Percentiles rank a stretch among this genome's conserved stretches.
These are phyloP conservation scores for Ferrisia virgata DNA, from an alignment of 2,888 invertebrate species.

Conservation along the genomic window DNA sequence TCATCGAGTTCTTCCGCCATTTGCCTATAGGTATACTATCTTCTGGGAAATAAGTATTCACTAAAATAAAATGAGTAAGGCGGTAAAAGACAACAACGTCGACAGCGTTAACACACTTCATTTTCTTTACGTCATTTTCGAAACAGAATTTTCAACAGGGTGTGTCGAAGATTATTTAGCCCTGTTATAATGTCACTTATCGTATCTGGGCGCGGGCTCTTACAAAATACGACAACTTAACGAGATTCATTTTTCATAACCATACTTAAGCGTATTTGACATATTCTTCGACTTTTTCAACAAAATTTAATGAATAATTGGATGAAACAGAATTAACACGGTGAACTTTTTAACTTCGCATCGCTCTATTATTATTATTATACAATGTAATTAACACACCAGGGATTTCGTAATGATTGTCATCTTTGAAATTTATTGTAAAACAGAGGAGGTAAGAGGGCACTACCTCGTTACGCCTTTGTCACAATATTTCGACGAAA, in stretches of 20 bases:
- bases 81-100: slow-evolving; percentile 1
- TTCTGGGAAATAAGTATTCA: neutral
- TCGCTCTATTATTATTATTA: no score
- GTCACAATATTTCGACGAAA: neutral
- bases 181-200: slow-evolving; percentile 11
- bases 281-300: neutral
- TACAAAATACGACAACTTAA: slow-evolving; percentile 12
- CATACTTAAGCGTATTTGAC: neutral
- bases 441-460: neutral
- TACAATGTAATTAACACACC: neutral
- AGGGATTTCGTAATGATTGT: neutral
- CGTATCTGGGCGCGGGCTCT: neutral
- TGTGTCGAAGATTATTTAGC: slow-evolving; percentile 19
- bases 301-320: neutral
- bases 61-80: neutral
- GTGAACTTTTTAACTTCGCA: neutral
- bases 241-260: slow-evolving; percentile 18
- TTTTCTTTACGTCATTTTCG: neutral
- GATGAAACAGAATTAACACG: neutral
- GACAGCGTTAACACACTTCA: neutral
- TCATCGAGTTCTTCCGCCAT: neutral
- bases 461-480: neutral
- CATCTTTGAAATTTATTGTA: neutral
- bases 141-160: neutral
- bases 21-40: neutral